Evolutionary conservation across 2,113 vertebrate species (phyloP), one percentile per base, ranked within the genome.

Genomic region (Bos javanicus): DNA sequence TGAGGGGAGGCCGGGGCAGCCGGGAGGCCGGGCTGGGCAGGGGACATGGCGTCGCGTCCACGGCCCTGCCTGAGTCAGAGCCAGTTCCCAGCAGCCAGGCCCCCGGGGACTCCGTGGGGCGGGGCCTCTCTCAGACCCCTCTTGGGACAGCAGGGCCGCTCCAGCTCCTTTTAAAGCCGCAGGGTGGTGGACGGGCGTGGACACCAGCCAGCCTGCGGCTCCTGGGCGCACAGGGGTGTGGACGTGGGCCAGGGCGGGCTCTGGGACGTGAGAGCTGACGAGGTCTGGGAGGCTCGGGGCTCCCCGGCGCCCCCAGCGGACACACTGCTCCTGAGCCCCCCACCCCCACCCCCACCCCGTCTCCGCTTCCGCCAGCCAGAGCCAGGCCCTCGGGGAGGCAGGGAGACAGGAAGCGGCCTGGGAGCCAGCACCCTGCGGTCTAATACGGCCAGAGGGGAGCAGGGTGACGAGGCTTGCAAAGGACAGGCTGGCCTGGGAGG

Each of bases 191-290:
- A 23, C 11, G 67, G 86, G 80, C n/a, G 56, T 91, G 95, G 94
- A 94, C 50, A 7, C 33, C 10, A 5, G 97, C 98, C 96, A 91
- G 86, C 26, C 17, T 3, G 14, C 6, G 10, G 94, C 91, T 95
- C 85, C 84, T 10, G 1, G 60, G n/a, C 13, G 12, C 16, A 0
- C 0, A 6, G 56, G n/a, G 48, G 5, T 21, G 43, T 43, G 39
- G 21, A 1, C 0, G 1, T 5, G 15, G 28, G 71, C 71, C 21
- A 2, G 46, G 78, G 28, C 10, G 28, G 74, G 36, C 74, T 15
- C 23, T 21, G 13, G 74, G 74, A 15, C 3, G 1, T 46, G 74
- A 28, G 39, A 43, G 39, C 74, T 2, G 1, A 46, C 0, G 6
- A 25, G 21, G 30, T 21, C n/a, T 46, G 71, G 30, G 82, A 54